Evolutionary conservation across 30 jellyfish, hydroid and myxozoan genomes (phyloP), one percentile per base, ranked within the genome.

Genomic region (Hydra vulgaris): DNA sequence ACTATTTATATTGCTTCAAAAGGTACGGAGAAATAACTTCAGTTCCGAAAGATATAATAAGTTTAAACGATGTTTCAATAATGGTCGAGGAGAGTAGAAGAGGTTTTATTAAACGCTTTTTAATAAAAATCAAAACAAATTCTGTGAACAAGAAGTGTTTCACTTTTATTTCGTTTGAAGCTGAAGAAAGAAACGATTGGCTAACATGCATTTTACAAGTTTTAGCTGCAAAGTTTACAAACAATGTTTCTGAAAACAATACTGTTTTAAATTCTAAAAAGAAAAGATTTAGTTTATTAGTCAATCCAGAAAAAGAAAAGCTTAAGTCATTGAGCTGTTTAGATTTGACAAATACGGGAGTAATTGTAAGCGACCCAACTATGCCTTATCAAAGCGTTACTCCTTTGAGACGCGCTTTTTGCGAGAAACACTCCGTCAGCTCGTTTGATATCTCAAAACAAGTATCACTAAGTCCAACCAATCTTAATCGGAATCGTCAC

Each of bases 1-100:
- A 80, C 21, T 70, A 69, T 19, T 24, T 80, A 66, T 80, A 80
- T 71, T 80, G 87, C 3, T 80, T 66, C 67, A 80, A 80, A 22
- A 18, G 87, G 18, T 79, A 84, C 66, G 87, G 87, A 27, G 87
- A 80, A 26, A 18, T 80, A 80, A n/a, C 69, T 54, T 80, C 87
- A 18, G 66, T 80, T 18, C 87, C 87, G 0, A 19, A 70, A 18
- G 87, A 80, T 74, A 68, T 66, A 15, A 70, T 80, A 7, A 23
- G 19, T 40, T 53, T 80, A n/a, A 72, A 70, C 26, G 87, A 53
- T 21, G 26, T 80, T 21, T 69, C 71, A 12, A 66, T 80, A 17
- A 27, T 79, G 27, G 72, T 80, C 17, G 70, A 70, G 21, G 87
- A 80, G 21, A 19, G 53, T 18, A 54, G 81, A 66, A 15, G 68